Percentiles rank a stretch among this genome's conserved stretches.
phyloP scores from a whole-genome alignment of 2,888 invertebrate genomes.

The Drosophila nigritarsus region DNA sequence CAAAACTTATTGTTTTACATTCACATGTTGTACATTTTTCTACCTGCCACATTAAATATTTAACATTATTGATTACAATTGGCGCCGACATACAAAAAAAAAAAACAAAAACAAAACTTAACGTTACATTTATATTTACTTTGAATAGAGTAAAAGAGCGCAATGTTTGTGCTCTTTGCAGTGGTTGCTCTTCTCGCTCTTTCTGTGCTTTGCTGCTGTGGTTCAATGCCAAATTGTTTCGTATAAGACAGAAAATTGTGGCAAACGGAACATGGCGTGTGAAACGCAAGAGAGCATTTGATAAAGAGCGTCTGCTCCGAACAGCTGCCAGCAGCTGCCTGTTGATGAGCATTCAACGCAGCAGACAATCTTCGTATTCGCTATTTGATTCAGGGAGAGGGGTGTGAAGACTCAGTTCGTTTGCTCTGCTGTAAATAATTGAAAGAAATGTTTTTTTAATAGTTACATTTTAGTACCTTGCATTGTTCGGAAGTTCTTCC shows the following conservation, averaged over 20 bases:
- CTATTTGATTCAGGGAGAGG: no score
- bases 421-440: background rate
- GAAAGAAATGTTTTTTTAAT: background rate
- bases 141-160: slow-evolving; percentile 25
- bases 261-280: slow-evolving; percentile 35
- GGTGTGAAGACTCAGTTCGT: background rate
- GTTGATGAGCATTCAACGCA: slow-evolving; percentile 52
- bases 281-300: slow-evolving; percentile 20
- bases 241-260: slow-evolving; percentile 71
- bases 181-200: slow-evolving; percentile 13
- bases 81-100: slow-evolving; percentile 34
- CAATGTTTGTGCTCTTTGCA: slow-evolving; percentile 24
- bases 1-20: background rate
- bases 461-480: background rate
- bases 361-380: background rate
- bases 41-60: slow-evolving; percentile 83
- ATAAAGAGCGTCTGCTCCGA: slow-evolving; percentile 2
- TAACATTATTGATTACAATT: slow-evolving; percentile 84
- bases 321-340: slow-evolving; percentile 65
- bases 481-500: background rate
- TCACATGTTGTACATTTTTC: slow-evolving; percentile 16
- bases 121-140: slow-evolving; percentile 78
- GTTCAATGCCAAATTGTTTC: slow-evolving; percentile 48
- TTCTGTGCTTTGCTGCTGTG: background rate
- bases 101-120: slow-evolving; percentile 60